These are phyloP conservation scores for Drosophila burlai DNA, from an alignment of 1,140 invertebrate species.

Conservation along the genomic window DNA sequence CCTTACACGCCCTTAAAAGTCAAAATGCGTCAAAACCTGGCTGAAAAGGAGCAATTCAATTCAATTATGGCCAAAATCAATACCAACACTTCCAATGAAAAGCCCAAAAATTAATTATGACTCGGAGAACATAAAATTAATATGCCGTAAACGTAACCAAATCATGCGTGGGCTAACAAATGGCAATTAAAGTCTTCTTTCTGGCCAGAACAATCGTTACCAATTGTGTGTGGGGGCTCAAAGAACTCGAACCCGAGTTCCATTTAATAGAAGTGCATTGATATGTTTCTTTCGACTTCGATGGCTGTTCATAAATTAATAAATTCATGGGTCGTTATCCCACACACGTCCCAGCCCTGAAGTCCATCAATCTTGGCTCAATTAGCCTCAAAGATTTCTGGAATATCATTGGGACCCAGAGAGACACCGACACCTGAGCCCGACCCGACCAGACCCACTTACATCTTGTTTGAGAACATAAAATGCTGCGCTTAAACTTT, in stretches of 20 bases:
- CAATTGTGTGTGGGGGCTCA: constrained; percentile 14
- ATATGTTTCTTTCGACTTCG: constrained; percentile 12
- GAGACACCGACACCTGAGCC: constrained; percentile 26
- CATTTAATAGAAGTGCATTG: constrained; percentile 36
- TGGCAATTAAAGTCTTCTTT: constrained; percentile 37
- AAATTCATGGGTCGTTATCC: constrained; percentile 18
- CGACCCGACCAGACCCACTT: constrained; percentile 33
- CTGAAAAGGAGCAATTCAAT: constrained; percentile 20
- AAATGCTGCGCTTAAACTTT: constrained; percentile 61
- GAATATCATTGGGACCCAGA: constrained; percentile 9
- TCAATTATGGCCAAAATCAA: constrained; percentile 18
- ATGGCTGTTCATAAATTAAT: constrained; percentile 36
- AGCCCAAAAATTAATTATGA: constrained; percentile 70
- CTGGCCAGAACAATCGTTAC: constrained; percentile 14
- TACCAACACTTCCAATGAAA: constrained; percentile 42
- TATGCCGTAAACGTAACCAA: constrained; percentile 54
- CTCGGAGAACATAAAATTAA: constrained; percentile 57
- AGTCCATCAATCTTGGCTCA: constrained; percentile 39
- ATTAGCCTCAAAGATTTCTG: constrained; percentile 14
- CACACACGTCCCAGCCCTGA: constrained; percentile 22
- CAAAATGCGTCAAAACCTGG: constrained; percentile 39
- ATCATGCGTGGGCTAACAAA: constrained; percentile 55
- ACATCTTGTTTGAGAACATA: constrained; percentile 50
- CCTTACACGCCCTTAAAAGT: constrained; percentile 52
- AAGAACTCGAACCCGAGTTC: not conserved